Evolutionary conservation across 2,113 vertebrate species (phyloP).

Genomic region (Tautogolabrus adspersus): DNA sequence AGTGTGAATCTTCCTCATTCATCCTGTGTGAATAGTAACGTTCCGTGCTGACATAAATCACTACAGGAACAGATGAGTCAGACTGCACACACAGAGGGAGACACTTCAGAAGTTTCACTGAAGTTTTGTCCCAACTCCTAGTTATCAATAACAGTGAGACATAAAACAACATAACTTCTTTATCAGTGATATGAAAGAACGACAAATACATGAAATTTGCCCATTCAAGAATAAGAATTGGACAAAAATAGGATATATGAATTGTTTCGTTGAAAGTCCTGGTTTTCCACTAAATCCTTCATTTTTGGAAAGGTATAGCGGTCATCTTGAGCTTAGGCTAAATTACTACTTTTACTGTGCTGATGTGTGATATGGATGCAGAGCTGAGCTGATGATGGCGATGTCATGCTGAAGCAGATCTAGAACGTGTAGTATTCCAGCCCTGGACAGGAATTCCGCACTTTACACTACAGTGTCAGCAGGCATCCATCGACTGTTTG

Average conservation of each 20-base stretch:
- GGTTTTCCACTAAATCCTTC: constrained; percentile 1
- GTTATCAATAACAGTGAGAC: background rate
- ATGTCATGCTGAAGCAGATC: constrained; percentile 12
- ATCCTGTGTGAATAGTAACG: background rate
- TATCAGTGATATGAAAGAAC: background rate
- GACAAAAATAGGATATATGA: constrained; percentile 10
- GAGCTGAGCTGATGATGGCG: background rate
- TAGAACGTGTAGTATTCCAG: background rate
- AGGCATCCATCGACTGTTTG: background rate
- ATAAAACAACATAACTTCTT: background rate
- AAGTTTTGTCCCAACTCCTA: background rate
- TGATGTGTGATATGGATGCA: constrained; percentile 30
- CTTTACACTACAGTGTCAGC: background rate
- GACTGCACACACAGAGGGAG: constrained; percentile 5
- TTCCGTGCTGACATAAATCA: constrained; percentile 21
- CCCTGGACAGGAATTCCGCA: background rate
- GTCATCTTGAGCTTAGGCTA: constrained; percentile 44
- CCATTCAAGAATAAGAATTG: constrained; percentile 29
- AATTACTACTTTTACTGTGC: constrained; percentile 58
- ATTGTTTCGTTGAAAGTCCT: constrained; percentile 47
- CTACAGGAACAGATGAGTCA: constrained; percentile 18
- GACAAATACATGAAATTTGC: background rate
- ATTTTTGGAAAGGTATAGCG: constrained; percentile 58
- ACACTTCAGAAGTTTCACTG: background rate
- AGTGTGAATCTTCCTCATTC: constrained; percentile 11